Base-by-base conservation (phyloP, 2,888 invertebrate genomes). In the Heliconius ismenius region DNA sequence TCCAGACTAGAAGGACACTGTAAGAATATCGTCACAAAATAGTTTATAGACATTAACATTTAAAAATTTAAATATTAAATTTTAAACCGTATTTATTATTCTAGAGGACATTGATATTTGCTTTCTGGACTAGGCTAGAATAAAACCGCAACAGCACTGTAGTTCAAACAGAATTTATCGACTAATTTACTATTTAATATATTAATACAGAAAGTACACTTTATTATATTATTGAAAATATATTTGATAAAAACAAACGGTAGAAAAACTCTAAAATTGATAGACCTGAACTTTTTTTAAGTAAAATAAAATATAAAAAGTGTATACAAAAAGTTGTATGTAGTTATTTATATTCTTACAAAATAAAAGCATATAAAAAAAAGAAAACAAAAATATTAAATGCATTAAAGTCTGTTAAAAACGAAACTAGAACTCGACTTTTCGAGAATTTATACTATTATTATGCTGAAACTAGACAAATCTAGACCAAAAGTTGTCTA, bases 1-100 rank as follows among this genome's bases (percentile, higher is more conserved):
- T 24, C 15, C 39, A 39, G 67, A 67, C 67, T 67, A 67, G 39
- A 39, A 67, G 43, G 39, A 67, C 43, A 67, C 24, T 62, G 7
- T 24, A 24, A 9, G 39, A 67, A 43, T 67, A 43, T 39, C 24
- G 43, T 43, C 67, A 39, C 67, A 67, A 67, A 43, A 43, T 26
- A 67, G 24, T 64, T 49, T 49, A 64, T 36, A 65, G 4, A n/a
- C 36, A 65, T 62, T 15, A 26, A 62, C 15, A 28, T 62, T 62
- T 58, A 11, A 58, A 58, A n/a, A 1, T 62, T 62, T 26, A 60
- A 60, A 60, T 11, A 60, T 60, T 60, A 21, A 21, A 49, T 49
- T 49, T 49, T 49, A 49, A 49, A 21, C 18, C 2, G 21, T 21
- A 49, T 49, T 21, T 21, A 49, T 49, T 49, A 49, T 49, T 49